Evolutionary conservation across 2,888 invertebrate genomes (phyloP), one percentile per base, ranked within the genome.

Genomic region (Conops quadrifasciatus): DNA sequence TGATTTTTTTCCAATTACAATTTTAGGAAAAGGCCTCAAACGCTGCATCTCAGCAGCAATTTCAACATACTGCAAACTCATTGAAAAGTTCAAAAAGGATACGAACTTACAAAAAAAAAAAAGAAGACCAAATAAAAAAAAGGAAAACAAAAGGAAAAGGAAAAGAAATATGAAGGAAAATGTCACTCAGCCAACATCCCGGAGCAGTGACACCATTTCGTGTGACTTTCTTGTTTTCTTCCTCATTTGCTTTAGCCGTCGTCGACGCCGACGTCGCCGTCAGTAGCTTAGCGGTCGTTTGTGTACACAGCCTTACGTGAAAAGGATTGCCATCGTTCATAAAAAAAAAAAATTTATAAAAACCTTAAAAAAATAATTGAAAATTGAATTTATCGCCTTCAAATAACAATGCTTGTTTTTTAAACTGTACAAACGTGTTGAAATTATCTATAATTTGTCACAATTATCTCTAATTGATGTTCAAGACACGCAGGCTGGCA

Each of bases 201-300:
- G 43, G 45, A 67, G 72, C 72, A 65, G 51, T 72, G 70, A 67
- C 72, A 70, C 70, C 72, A 72, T 71, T 72, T 65, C 59, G 53
- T 68, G 62, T 62, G 68, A 68, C 68, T 60, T 67, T 21, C 58
- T 51, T 66, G 19, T 21, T 58, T 62, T 68, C 62, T 68, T 68
- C 62, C 68, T 68, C 51, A 68, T 68, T 68, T 68, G 36, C 51
- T 30, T 30, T 60, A 49, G 51, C 21, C 36, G 62, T 30, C 62
- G 30, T 51, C 43, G 19, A 24, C 67, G 7, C 7, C 66, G 13
- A 19, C 13, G 21, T 62, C 62, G 62, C 36, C 45, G 56, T 67
- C 45, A 58, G n/a, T 3, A 49, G 9, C 36, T n/a, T n/a, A n/a
- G n/a, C n/a, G n/a, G n/a, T n/a, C n/a, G n/a, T n/a, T n/a, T n/a